Evolutionary conservation across 2,797 vertebrate species (phyloP).

Genomic region (Platalea minor): DNA sequence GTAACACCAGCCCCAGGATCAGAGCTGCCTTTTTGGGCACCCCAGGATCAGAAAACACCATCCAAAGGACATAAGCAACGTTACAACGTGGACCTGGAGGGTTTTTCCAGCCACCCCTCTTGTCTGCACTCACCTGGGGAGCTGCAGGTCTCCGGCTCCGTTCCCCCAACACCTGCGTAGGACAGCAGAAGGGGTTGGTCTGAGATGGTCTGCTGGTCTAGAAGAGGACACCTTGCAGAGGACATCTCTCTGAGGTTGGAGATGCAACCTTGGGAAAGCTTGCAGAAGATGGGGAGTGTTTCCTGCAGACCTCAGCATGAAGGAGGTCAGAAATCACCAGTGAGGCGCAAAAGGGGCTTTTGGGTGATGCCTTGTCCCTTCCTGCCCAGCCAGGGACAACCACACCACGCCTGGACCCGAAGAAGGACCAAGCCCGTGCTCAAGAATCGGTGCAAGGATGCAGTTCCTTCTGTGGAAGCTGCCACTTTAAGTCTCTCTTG

Average conservation of each 20-base stretch:
- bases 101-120: neutral
- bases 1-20: neutral
- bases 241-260: neutral
- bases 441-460: neutral
- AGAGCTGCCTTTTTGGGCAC: neutral
- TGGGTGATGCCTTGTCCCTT: neutral
- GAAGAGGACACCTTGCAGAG: neutral
- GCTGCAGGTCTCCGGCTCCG: neutral
- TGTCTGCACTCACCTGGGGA: neutral
- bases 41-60: too few species aligned
- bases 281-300: neutral
- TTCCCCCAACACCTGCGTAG: neutral
- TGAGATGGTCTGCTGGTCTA: neutral
- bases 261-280: neutral
- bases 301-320: neutral
- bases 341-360: fast-evolving
- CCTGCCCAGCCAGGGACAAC: neutral
- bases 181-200: neutral
- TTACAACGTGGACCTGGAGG: neutral
- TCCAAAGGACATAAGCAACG: neutral
- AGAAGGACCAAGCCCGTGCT: neutral
- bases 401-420: neutral
- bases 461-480: neutral
- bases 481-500: neutral
- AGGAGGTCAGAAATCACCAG: neutral